Percentiles rank a stretch among this genome's conserved stretches.
phyloP scores from a whole-genome alignment of 2,113 vertebrate genomes.

The Perca schrenkii region DNA sequence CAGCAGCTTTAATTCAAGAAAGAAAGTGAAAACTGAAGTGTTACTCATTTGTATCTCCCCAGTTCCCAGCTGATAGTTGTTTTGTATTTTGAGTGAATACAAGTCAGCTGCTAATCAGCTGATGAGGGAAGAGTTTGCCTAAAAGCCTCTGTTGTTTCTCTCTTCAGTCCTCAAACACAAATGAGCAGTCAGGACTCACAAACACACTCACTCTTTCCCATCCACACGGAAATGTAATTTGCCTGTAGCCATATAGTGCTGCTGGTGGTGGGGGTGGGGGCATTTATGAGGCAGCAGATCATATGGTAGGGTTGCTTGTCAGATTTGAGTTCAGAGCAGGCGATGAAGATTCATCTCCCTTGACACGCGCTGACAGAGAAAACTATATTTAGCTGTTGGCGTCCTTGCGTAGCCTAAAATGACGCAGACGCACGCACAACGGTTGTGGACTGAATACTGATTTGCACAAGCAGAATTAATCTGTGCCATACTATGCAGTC shows the following conservation, averaged over 20 bases:
- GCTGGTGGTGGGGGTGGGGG: constrained; percentile 1
- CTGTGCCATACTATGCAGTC: neutral
- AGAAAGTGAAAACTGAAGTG: neutral
- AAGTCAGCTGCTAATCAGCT: neutral
- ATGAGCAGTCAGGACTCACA: constrained; percentile 1
- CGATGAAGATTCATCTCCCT: constrained; percentile 64
- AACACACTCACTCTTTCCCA: constrained; percentile 1
- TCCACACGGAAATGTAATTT: neutral
- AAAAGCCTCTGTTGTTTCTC: neutral
- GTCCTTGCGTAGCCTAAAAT: constrained; percentile 69
- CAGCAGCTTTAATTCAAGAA: neutral
- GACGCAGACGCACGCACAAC: constrained; percentile 61
- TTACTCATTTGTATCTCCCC: constrained; percentile 12
- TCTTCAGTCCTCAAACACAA: constrained; percentile 14
- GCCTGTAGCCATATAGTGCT: constrained; percentile 12
- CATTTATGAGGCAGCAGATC: constrained; percentile 43
- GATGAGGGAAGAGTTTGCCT: neutral
- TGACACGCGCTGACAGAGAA: constrained; percentile 72
- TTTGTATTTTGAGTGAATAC: constrained; percentile 25
- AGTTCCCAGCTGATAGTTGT: constrained; percentile 11
- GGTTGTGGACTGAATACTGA: constrained; percentile 65
- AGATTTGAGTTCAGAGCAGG: constrained; percentile 58
- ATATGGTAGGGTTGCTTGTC: constrained; percentile 37
- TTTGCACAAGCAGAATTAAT: neutral
- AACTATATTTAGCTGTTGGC: constrained; percentile 81